phyloP scores from a whole-genome alignment of 2,888 invertebrate genomes.

The Heteropelma amictum region DNA sequence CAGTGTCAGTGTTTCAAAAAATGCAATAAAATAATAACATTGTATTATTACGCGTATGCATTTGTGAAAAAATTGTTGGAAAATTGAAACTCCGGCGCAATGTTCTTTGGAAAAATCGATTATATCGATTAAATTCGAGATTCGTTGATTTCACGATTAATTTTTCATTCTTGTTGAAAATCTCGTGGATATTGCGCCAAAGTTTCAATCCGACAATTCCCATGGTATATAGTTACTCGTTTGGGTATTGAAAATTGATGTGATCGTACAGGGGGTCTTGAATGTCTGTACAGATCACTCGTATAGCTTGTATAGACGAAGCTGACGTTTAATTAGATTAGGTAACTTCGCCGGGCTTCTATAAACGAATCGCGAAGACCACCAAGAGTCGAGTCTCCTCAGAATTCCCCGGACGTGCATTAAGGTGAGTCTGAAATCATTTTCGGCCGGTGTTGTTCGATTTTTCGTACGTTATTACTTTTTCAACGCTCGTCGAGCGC shows the following conservation, averaged over 20 bases:
- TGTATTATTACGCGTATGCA: no score
- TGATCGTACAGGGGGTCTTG: not conserved
- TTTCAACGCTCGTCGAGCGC: not conserved
- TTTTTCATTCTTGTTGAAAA: no score
- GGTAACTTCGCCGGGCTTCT: conserved; percentile 69
- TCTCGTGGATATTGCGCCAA: no score
- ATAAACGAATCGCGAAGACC: conserved; percentile 75
- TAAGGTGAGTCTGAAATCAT: conserved; percentile 62
- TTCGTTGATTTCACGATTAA: no score
- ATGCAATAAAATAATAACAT: no score
- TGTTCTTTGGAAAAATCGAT: no score
- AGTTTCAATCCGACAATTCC: no score
- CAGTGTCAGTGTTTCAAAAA: no score
- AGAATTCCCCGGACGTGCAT: conserved; percentile 67
- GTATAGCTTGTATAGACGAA: conserved; percentile 34
- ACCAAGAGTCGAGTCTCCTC: conserved; percentile 67
- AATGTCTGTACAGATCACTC: not conserved
- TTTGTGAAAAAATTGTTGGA: no score
- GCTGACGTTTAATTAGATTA: conserved; percentile 70
- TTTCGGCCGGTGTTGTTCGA: conserved; percentile 8
- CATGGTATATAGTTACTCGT: no score
- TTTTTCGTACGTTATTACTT: not conserved
- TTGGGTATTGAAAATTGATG: conserved; percentile 22
- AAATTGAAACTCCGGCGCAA: no score
- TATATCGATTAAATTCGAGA: no score